phyloP scores from a whole-genome alignment of 2,888 invertebrate genomes.

The Papilio protenor region DNA sequence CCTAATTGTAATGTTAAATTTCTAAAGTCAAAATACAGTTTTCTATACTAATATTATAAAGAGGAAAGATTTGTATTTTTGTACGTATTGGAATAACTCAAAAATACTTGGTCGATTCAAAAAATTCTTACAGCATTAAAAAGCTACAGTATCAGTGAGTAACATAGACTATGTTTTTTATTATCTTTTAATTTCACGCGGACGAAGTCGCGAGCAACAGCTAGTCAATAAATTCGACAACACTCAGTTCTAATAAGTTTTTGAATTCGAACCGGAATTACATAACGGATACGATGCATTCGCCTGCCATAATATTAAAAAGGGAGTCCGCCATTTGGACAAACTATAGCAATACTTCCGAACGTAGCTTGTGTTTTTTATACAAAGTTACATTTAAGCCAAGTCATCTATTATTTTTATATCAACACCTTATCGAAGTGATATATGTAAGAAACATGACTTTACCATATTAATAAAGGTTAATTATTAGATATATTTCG shows the following conservation, averaged over 20 bases:
- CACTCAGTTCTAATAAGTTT: not conserved
- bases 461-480: not conserved
- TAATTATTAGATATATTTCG: not conserved
- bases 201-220: no score
- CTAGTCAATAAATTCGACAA: not conserved
- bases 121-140: no score
- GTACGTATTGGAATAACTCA: no score
- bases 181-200: no score
- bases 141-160: no score
- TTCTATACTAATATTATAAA: no score
- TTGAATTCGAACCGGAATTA: not conserved
- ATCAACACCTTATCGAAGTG: not conserved
- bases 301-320: not conserved
- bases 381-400: not conserved
- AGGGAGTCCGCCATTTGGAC: not conserved
- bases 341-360: not conserved
- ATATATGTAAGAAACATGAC: not conserved
- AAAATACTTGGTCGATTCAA: no score
- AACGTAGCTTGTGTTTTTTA: not conserved
- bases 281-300: not conserved
- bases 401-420: not conserved
- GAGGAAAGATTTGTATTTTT: no score
- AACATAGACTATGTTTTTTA: no score
- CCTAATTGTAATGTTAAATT: no score
- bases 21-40: no score